Conservation (phyloP, 2,113 vertebrate genomes). For the Suncus etruscus region DNA sequence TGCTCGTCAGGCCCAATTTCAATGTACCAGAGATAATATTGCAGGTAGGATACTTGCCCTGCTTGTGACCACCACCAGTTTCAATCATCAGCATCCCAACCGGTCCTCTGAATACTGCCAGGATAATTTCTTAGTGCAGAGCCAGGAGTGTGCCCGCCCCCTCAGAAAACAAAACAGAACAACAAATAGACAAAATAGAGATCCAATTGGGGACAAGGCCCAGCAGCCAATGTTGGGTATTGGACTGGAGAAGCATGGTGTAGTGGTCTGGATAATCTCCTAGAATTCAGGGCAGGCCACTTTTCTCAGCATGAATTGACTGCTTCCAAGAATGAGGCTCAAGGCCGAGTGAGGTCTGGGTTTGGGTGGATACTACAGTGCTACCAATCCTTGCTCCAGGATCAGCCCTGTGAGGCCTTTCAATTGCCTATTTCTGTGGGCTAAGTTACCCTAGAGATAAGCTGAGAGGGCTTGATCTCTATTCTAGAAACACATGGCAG, state of each 20-base stretch:
- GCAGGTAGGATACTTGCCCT: too few species aligned
- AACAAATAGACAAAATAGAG: too few species aligned
- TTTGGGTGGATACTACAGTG: background rate
- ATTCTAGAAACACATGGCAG: background rate
- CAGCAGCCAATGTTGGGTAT: background rate
- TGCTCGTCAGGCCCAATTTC: background rate
- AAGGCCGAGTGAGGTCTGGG: background rate
- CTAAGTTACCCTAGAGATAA: background rate
- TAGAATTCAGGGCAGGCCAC: background rate
- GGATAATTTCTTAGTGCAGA: too few species aligned
- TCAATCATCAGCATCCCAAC: too few species aligned
- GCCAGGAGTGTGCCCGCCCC: too few species aligned
- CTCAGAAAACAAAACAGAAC: background rate
- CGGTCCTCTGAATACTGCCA: too few species aligned
- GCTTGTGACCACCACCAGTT: too few species aligned
- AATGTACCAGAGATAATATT: too few species aligned
- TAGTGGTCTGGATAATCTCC: background rate
- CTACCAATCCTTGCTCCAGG: background rate
- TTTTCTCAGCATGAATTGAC: background rate
- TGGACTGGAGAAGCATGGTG: rapidly evolving
- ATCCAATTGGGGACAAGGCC: background rate
- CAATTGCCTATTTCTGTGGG: background rate
- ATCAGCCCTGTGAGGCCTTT: background rate
- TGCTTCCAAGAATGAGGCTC: constrained; percentile 1
- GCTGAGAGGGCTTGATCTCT: background rate